Percentiles rank a stretch among this genome's conserved stretches.
Evolutionary conservation across 2,113 vertebrate species (phyloP).

Genomic region (Shinisaurus crocodilurus): DNA sequence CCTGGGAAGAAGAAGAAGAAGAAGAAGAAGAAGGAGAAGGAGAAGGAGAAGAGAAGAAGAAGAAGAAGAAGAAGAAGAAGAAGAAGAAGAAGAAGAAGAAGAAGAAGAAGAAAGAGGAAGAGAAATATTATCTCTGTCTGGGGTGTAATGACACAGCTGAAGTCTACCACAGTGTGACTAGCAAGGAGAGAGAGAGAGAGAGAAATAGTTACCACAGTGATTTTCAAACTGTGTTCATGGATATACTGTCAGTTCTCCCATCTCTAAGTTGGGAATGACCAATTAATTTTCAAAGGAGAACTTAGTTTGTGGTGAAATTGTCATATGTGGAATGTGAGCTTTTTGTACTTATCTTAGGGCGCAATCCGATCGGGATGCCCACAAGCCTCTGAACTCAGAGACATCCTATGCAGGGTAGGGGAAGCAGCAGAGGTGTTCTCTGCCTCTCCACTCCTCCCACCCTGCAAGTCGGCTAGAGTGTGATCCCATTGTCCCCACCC

Average conservation of each 20-base stretch:
- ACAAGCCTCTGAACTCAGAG: too few species aligned
- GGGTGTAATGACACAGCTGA: conserved; percentile 12
- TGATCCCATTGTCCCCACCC: too few species aligned
- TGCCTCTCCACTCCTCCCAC: too few species aligned
- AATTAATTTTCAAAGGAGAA: neutral
- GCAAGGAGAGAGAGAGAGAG: neutral
- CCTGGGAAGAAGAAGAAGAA: neutral
- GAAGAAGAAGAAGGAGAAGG: neutral
- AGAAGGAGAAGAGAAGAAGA: neutral
- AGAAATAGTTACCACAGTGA: too few species aligned
- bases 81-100: neutral
- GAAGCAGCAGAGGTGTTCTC: too few species aligned
- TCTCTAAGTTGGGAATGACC: neutral
- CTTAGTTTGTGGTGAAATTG: neutral
- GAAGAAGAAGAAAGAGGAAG: neutral
- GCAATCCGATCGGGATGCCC: too few species aligned
- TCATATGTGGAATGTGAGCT: too few species aligned
- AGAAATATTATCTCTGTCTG: conserved; percentile 4
- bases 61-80: neutral
- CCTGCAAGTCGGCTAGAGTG: too few species aligned
- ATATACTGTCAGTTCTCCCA: too few species aligned
- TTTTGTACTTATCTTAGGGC: too few species aligned
- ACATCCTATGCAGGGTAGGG: too few species aligned
- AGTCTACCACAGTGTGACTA: neutral
- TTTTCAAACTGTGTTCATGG: neutral